Percentiles rank a stretch among this genome's conserved stretches.
These are phyloP conservation scores for Microctenopoma steveboyesi DNA, from an alignment of 2,797 vertebrate genomes.

Conservation along the genomic window DNA sequence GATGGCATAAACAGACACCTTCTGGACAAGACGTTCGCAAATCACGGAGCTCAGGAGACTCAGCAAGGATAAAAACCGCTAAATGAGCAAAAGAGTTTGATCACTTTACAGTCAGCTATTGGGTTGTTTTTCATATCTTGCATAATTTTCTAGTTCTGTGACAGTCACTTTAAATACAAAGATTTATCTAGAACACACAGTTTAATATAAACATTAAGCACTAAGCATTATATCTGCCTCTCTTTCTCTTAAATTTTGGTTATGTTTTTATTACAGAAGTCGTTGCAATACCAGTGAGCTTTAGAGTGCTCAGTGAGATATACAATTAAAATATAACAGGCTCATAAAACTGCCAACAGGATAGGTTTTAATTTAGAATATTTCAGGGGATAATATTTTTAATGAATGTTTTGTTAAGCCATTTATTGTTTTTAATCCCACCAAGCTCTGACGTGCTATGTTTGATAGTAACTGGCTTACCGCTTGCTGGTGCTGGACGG, in stretches of 20 bases:
- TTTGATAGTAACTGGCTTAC: conserved; percentile 51
- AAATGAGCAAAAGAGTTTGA: conserved; percentile 27
- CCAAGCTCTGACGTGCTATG: not conserved
- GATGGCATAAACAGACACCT: conserved; percentile 61
- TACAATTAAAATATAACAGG: not conserved
- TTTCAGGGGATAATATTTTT: not conserved
- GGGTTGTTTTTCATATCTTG: not conserved
- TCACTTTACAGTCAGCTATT: not conserved
- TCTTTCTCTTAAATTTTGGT: too few species aligned
- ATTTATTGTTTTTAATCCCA: not conserved
- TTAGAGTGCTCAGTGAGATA: not conserved
- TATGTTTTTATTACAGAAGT: too few species aligned
- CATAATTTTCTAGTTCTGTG: not conserved
- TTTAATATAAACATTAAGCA: too few species aligned
- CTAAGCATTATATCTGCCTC: too few species aligned
- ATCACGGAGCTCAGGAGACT: conserved; percentile 1
- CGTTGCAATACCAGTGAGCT: not conserved
- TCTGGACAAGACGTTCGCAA: conserved; percentile 40
- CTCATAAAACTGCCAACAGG: not conserved
- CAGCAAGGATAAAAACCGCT: not conserved
- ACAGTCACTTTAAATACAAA: too few species aligned
- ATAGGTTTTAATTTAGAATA: not conserved
- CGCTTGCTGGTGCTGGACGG: conserved; percentile 92
- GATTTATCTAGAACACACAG: not conserved
- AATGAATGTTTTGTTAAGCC: not conserved